phyloP scores from a whole-genome alignment of 2,888 invertebrate genomes.

The Noctua fimbriata region DNA sequence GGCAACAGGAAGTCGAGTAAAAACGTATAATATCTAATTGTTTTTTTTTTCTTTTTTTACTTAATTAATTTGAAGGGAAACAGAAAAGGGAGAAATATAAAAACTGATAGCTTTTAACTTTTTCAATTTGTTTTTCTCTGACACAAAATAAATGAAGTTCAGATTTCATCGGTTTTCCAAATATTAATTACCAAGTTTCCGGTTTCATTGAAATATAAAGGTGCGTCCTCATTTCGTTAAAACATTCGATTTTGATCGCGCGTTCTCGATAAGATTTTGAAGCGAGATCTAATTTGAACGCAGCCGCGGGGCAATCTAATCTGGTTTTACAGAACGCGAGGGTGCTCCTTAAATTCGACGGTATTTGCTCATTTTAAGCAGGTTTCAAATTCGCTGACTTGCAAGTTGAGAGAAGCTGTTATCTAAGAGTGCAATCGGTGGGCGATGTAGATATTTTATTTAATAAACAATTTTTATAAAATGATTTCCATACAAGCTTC shows the following conservation, averaged over 20 bases:
- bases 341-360: constrained; percentile 14
- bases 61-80: constrained; percentile 58
- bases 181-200: neutral
- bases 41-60: constrained; percentile 60
- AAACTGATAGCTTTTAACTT: constrained; percentile 36
- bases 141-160: constrained; percentile 14
- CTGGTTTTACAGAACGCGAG: constrained; percentile 16
- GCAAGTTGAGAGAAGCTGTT: neutral
- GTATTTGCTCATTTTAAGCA: constrained; percentile 40
- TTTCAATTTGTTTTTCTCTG: constrained; percentile 28
- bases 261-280: constrained; percentile 16
- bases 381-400: constrained; percentile 13
- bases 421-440: neutral
- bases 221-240: neutral
- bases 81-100: constrained; percentile 15
- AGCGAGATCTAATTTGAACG: constrained; percentile 31
- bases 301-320: constrained; percentile 41
- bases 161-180: constrained; percentile 6
- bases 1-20: constrained; percentile 59
- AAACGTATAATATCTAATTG: constrained; percentile 66
- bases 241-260: constrained; percentile 5
- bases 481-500: neutral
- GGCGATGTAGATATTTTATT: neutral
- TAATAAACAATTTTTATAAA: neutral
- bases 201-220: constrained; percentile 15